Evolutionary conservation across 2,888 invertebrate species (phyloP).

Genomic region (Nomada lathburiana): DNA sequence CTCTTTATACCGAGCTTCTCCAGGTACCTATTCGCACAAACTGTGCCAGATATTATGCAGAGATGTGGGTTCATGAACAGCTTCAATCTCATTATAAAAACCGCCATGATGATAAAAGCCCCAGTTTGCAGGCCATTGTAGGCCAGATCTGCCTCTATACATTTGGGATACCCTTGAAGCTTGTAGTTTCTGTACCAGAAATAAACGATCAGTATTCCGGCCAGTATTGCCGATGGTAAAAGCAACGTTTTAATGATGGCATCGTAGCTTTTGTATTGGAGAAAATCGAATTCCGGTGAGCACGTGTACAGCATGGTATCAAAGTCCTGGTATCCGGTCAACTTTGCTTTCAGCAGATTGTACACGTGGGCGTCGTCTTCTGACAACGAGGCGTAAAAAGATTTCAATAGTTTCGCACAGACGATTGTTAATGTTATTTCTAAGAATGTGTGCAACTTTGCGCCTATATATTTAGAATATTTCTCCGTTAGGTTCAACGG

Average conservation of each 20-base stretch:
- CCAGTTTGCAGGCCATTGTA: conserved; percentile 90
- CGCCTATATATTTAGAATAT: background rate
- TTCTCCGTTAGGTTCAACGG: background rate
- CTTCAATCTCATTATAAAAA: conserved; percentile 91
- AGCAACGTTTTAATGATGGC: conserved; percentile 86
- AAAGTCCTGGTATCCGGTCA: conserved; percentile 89
- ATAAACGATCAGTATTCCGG: conserved; percentile 82
- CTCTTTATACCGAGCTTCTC: conserved; percentile 82
- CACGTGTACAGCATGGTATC: conserved; percentile 92
- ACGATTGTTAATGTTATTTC: conserved; percentile 75
- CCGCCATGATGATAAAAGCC: conserved; percentile 91
- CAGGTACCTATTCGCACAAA: conserved; percentile 87
- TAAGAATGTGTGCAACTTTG: conserved; percentile 47
- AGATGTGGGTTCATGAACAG: conserved; percentile 92
- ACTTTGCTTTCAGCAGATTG: conserved; percentile 90
- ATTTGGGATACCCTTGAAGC: conserved; percentile 79
- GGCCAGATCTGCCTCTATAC: conserved; percentile 86
- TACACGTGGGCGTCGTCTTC: conserved; percentile 89
- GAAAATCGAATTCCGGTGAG: conserved; percentile 90
- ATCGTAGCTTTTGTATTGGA: conserved; percentile 86
- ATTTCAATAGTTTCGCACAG: conserved; percentile 73
- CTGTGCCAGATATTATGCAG: conserved; percentile 89
- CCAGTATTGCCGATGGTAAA: conserved; percentile 86
- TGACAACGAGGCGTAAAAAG: conserved; percentile 64
- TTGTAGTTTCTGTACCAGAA: conserved; percentile 82